Base-by-base conservation (phyloP, 2,113 vertebrate genomes). In the Myanophis thanlyinensis region DNA sequence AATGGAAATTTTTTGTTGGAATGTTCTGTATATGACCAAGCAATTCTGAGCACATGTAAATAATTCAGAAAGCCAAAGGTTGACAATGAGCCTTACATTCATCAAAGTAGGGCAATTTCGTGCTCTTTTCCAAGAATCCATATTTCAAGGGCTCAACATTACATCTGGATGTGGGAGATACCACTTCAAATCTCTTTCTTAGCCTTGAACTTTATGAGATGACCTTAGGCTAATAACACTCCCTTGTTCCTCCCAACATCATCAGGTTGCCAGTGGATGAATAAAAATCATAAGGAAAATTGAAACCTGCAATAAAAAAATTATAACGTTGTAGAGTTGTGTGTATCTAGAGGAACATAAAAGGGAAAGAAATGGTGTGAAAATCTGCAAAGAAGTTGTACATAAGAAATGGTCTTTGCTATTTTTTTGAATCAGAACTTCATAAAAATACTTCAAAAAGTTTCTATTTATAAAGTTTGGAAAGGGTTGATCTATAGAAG, bases 31-130 rank as follows among this genome's bases (percentile, higher is more conserved):
- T 91, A 87, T 87, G 89, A 90, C 47, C 89, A 90, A n/a, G 47
- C 30, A 73, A 35, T 80, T 80, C 89, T 73, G 59, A 91, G 44
- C 10, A 46, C 46, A 30, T 91, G 90, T 85, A 86, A 86, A 91
- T 87, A 35, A 86, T 62, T 59, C 90, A 87, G 59, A 80, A 80
- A 53, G 53, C 84, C 90, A 91, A 91, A 87, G 53, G 53, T 59
- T 62, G 53, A 87, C 84, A 59, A 10, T 56, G 51, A 91, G 27
- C 51, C 51, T 85, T 62, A 20, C 44, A 91, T 87, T 59, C 46
- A 48, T 87, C 84, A 91, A 23, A 91, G 46, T 8, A 87, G 46
- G 53, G 27, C 27, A 87, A 87, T 62, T 13, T 27, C 35, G 9
- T 52, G 80, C 54, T 87, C 53, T 87, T 1, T 91, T 85, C 27